Evolutionary conservation across 2,797 vertebrate genomes (phyloP).

Genomic region (Hemibagrus guttatus): DNA sequence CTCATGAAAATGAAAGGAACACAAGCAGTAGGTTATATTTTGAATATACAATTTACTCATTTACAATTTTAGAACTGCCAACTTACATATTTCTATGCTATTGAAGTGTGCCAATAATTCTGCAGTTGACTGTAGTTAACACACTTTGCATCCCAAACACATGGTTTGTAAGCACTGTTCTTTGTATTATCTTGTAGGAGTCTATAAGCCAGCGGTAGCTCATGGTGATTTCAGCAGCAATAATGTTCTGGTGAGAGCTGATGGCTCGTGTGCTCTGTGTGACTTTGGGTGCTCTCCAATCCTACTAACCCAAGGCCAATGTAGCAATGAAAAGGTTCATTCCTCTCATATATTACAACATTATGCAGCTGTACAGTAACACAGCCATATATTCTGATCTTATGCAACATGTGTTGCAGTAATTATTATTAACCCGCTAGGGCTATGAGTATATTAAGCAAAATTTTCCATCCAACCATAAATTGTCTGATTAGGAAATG

Average conservation of each 20-base stretch:
- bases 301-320: conserved; percentile 53
- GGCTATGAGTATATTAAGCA: too few relatives aligned
- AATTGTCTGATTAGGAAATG: too few relatives aligned
- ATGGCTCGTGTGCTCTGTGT: conserved; percentile 81
- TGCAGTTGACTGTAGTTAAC: not conserved
- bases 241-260: conserved; percentile 84
- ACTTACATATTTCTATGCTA: too few relatives aligned
- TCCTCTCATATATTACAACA: too few relatives aligned
- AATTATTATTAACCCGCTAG: too few relatives aligned
- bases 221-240: conserved; percentile 89
- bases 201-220: conserved; percentile 64
- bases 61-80: too few relatives aligned
- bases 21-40: too few relatives aligned
- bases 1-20: not conserved
- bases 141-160: not conserved
- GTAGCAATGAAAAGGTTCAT: not conserved
- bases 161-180: not conserved
- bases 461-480: too few relatives aligned
- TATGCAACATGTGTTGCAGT: too few relatives aligned
- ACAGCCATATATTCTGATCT: too few relatives aligned
- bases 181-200: conserved; percentile 7
- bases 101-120: not conserved
- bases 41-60: too few relatives aligned
- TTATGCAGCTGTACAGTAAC: too few relatives aligned
- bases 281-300: conserved; percentile 85